Evolutionary conservation across 2,113 vertebrate species (phyloP).

Genomic region (Dicrurus megarhynchus): DNA sequence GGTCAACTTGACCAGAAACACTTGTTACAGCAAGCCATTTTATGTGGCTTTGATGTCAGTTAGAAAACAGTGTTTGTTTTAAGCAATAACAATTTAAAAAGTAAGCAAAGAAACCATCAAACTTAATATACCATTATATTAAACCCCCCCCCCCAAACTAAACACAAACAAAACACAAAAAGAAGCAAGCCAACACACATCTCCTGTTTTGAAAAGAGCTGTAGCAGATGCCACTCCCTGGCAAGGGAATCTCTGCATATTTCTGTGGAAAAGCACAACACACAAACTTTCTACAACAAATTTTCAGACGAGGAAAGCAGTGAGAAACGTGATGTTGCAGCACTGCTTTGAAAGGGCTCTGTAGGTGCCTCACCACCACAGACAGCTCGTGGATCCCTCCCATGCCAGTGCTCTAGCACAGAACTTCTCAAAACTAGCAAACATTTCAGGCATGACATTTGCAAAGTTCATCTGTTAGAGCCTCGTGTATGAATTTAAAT

Average conservation of each 20-base stretch:
- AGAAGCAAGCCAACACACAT: background rate
- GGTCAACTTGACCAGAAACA: background rate
- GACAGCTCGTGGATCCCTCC: background rate
- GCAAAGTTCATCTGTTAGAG: background rate
- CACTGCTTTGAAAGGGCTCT: background rate
- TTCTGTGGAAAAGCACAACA: background rate
- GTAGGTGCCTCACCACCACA: background rate
- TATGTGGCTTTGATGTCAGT: background rate
- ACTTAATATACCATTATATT: background rate
- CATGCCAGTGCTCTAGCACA: rapidly evolving
- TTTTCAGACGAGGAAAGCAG: background rate
- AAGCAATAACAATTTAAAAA: background rate
- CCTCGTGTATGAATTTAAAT: background rate
- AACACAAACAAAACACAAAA: background rate
- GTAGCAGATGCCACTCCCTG: background rate
- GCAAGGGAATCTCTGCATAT: background rate
- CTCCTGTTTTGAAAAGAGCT: background rate
- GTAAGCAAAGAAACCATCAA: background rate
- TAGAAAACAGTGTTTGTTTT: background rate
- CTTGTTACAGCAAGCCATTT: background rate
- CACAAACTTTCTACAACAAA: background rate
- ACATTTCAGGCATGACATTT: background rate
- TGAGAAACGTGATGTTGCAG: background rate
- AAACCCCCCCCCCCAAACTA: no score
- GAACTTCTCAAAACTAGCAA: background rate